phyloP scores from a whole-genome alignment of 2,888 invertebrate genomes.

The Drosophila paramelanica region DNA sequence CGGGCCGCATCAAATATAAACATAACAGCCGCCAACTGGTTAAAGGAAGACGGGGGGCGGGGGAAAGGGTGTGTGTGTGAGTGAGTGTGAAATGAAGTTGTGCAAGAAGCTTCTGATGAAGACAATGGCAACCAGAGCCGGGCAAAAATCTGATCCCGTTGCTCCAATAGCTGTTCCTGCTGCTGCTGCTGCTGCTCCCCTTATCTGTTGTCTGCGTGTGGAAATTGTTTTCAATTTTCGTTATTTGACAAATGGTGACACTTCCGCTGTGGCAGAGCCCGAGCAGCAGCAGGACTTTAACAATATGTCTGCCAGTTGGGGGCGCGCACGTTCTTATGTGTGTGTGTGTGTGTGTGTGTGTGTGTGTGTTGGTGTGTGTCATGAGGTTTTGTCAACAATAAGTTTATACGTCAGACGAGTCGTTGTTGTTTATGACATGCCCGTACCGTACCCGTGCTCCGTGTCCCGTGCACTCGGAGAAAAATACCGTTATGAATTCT shows the following conservation, averaged over 20 bases:
- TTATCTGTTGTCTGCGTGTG: conserved; percentile 57
- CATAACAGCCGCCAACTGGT: conserved; percentile 30
- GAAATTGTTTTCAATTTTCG: conserved; percentile 84
- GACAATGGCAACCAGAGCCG: conserved; percentile 44
- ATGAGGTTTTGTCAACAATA: conserved; percentile 80
- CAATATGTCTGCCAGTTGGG: conserved; percentile 66
- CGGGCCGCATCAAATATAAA: conserved; percentile 59
- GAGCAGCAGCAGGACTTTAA: conserved; percentile 68
- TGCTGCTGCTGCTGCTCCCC: conserved; percentile 14
- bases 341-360: conserved; percentile 12
- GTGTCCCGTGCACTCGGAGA: neutral
- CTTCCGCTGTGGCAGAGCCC: conserved; percentile 74
- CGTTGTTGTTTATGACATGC: conserved; percentile 75
- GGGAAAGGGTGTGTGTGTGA: conserved; percentile 2
- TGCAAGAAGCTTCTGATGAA: conserved; percentile 54
- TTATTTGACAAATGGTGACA: conserved; percentile 84
- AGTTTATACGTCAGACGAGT: conserved; percentile 71
- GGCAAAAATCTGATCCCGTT: conserved; percentile 47
- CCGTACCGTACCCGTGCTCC: conserved; percentile 26
- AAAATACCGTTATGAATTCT: neutral
- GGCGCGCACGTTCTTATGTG: conserved; percentile 1
- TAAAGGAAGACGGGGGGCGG: neutral
- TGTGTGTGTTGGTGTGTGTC: conserved; percentile 48
- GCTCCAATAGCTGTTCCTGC: conserved; percentile 13
- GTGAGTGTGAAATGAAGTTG: conserved; percentile 64